Percentiles rank a stretch among this genome's conserved stretches.
Conservation (phyloP, 2,113 vertebrate genomes). For the Nematolebias whitei region DNA sequence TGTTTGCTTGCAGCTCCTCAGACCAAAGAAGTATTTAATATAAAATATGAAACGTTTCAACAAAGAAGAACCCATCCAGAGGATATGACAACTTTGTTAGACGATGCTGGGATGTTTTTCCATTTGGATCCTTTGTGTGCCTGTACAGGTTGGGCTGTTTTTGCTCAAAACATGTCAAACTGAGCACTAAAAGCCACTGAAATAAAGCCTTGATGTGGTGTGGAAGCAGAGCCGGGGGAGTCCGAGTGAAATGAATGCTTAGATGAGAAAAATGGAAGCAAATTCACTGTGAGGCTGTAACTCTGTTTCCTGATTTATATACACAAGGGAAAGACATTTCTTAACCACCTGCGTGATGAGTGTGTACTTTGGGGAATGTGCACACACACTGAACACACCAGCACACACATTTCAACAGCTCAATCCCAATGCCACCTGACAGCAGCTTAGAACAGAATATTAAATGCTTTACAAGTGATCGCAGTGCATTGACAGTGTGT, state of each 20-base stretch:
- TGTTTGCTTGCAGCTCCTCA: no score
- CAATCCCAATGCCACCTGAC: constrained; percentile 51
- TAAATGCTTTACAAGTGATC: constrained; percentile 38
- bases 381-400: constrained; percentile 12
- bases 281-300: constrained; percentile 38
- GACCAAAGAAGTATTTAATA: no score
- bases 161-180: constrained; percentile 37
- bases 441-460: constrained; percentile 49
- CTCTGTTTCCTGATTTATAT: constrained; percentile 46
- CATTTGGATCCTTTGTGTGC: constrained; percentile 2
- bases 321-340: constrained; percentile 46
- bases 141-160: constrained; percentile 1
- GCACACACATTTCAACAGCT: constrained; percentile 45
- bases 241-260: constrained; percentile 46
- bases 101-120: not conserved
- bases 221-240: constrained; percentile 35
- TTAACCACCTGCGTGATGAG: constrained; percentile 56
- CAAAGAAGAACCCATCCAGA: no score
- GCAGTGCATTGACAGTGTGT: constrained; percentile 17
- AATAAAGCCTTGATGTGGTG: constrained; percentile 32
- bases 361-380: constrained; percentile 25
- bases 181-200: constrained; percentile 34
- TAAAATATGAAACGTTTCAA: no score
- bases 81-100: no score
- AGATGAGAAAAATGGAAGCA: constrained; percentile 60